Conservation (phyloP, 2,113 vertebrate genomes). For the Lophochroa leadbeateri region DNA sequence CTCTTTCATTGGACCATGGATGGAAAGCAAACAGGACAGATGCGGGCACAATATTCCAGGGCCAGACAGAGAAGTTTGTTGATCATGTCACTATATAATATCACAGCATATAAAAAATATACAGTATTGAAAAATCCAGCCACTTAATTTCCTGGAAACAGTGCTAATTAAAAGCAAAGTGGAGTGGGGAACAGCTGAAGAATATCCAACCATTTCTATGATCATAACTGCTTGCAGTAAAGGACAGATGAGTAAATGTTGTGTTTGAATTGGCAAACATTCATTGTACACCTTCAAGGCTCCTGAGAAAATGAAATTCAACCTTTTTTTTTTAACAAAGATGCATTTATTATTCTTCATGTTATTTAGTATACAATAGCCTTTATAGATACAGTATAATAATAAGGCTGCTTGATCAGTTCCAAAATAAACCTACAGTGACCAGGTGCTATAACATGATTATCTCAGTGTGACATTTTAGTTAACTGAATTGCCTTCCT, state of each 20-base stretch:
- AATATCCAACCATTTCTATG: constrained; percentile 15
- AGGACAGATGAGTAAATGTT: neutral
- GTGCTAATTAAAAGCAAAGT: constrained; percentile 40
- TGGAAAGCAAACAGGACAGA: neutral
- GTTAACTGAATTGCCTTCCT: neutral
- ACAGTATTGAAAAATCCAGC: neutral
- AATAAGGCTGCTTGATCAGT: neutral
- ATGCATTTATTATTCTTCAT: neutral
- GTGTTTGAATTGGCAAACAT: constrained; percentile 4
- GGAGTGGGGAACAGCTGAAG: neutral
- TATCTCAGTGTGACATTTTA: neutral
- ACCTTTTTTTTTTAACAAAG: neutral
- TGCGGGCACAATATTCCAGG: neutral
- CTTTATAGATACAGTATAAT: neutral
- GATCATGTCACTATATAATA: neutral
- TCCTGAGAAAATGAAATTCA: neutral
- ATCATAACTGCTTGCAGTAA: neutral
- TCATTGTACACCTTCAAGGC: constrained; percentile 6
- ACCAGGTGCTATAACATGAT: neutral
- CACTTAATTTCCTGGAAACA: constrained; percentile 3
- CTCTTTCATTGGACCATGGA: neutral
- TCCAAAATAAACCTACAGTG: neutral
- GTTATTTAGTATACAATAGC: neutral
- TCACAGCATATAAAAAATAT: neutral
- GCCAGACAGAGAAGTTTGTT: neutral